Evolutionary conservation across 2,113 vertebrate species (phyloP).

Genomic region (Campylomormyrus tamandua): DNA sequence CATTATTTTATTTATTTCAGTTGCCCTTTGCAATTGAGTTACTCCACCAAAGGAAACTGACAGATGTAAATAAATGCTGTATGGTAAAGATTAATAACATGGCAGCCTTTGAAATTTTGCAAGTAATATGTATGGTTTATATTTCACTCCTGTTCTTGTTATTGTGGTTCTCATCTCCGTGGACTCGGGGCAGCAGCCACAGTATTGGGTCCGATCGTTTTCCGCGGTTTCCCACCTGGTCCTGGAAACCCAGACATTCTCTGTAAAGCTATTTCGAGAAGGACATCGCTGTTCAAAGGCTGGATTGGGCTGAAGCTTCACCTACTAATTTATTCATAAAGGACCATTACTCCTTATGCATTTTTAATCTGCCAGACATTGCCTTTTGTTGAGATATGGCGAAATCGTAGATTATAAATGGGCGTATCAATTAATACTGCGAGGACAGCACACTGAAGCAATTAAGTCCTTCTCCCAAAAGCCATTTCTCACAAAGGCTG

Average conservation of each 20-base stretch:
- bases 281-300: conserved; percentile 15
- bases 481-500: conserved; percentile 16
- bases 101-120: background rate
- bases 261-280: conserved; percentile 18
- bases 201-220: background rate
- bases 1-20: background rate
- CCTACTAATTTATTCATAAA: conserved; percentile 96
- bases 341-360: conserved; percentile 90
- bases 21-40: background rate
- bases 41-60: background rate
- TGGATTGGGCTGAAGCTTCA: conserved; percentile 66
- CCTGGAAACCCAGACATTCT: conserved; percentile 22
- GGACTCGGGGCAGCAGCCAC: background rate
- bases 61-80: background rate
- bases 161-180: background rate
- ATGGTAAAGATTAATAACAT: background rate
- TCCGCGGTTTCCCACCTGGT: background rate
- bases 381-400: conserved; percentile 88
- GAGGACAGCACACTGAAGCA: conserved; percentile 66
- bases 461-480: conserved; percentile 72
- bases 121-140: background rate
- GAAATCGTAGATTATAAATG: conserved; percentile 87
- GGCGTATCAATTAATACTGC: conserved; percentile 72
- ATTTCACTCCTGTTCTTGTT: background rate
- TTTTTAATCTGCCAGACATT: conserved; percentile 87